These are phyloP conservation scores for Myrmophylax atrothorax DNA, from an alignment of 2,113 vertebrate species.

Conservation along the genomic window DNA sequence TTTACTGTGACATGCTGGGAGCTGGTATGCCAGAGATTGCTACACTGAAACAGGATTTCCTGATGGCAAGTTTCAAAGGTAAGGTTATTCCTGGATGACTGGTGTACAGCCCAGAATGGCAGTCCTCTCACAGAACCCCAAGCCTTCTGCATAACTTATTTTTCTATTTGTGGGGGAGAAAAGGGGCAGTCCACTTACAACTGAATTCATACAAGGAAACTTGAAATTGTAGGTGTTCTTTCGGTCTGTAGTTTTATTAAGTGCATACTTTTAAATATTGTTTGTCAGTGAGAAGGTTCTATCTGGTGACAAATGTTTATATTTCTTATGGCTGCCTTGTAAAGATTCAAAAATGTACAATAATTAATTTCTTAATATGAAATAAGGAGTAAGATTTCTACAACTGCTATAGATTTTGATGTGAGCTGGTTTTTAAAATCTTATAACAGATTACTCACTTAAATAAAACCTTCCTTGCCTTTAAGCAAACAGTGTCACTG, in stretches of 20 bases:
- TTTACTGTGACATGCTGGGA: background rate
- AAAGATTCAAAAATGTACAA: constrained; percentile 69
- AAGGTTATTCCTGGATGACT: background rate
- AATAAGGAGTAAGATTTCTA: constrained; percentile 73
- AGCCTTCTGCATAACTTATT: background rate
- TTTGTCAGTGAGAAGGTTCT: constrained; percentile 59
- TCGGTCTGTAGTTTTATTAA: constrained; percentile 57
- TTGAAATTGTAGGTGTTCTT: constrained; percentile 53
- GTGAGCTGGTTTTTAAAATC: constrained; percentile 79
- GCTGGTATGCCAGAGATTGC: background rate
- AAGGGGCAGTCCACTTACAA: background rate
- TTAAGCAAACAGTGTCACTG: constrained; percentile 29
- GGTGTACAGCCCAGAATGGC: background rate
- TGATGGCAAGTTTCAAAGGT: background rate
- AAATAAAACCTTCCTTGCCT: constrained; percentile 78
- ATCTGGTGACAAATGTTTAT: constrained; percentile 68
- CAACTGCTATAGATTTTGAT: constrained; percentile 76
- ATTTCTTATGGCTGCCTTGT: constrained; percentile 75
- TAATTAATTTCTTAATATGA: constrained; percentile 70
- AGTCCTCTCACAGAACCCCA: constrained; percentile 27
- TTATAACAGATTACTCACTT: constrained; percentile 58
- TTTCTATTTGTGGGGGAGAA: constrained; percentile 38
- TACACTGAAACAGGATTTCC: background rate
- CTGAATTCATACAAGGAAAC: constrained; percentile 31
- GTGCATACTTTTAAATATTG: constrained; percentile 55